Evolutionary conservation across 2,888 invertebrate genomes (phyloP).

Genomic region (Chalcis sispes): DNA sequence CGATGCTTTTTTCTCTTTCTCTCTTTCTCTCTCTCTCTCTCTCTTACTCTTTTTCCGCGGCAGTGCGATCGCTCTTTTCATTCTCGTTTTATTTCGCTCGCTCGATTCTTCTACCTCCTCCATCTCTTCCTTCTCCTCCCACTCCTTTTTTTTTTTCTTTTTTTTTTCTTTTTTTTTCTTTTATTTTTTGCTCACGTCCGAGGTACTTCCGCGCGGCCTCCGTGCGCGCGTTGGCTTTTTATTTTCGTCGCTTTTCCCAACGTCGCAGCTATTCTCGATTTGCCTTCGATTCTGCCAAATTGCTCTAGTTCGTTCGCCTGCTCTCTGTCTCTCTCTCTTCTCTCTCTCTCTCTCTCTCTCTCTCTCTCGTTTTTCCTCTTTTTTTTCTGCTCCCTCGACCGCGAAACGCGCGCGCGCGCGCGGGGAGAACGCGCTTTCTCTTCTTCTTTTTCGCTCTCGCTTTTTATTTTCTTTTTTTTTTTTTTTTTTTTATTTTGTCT

Average conservation of each 20-base stretch:
- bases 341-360: background rate
- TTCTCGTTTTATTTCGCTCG: constrained; percentile 10
- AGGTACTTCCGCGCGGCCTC: background rate
- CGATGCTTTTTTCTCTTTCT: constrained; percentile 12
- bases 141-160: constrained; percentile 1
- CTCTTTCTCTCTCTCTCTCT: constrained; percentile 47
- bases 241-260: constrained; percentile 9
- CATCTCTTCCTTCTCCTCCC: constrained; percentile 46
- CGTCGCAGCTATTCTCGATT: constrained; percentile 27
- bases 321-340: background rate
- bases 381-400: constrained; percentile 22
- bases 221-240: background rate
- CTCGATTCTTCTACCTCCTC: constrained; percentile 9
- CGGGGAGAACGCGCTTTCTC: background rate
- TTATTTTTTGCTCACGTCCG: constrained; percentile 20
- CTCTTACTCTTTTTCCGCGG: constrained; percentile 13
- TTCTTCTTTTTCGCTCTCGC: background rate
- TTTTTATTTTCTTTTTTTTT: too few relatives aligned
- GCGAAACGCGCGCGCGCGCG: constrained; percentile 30
- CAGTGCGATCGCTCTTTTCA: too few relatives aligned
- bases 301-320: constrained; percentile 3
- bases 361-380: background rate
- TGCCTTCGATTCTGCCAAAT: constrained; percentile 46
- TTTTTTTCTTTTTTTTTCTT: constrained; percentile 3
- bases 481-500: too few relatives aligned